These are phyloP conservation scores for Nephotettix cincticeps DNA, from an alignment of 1,140 invertebrate species.

Conservation along the genomic window DNA sequence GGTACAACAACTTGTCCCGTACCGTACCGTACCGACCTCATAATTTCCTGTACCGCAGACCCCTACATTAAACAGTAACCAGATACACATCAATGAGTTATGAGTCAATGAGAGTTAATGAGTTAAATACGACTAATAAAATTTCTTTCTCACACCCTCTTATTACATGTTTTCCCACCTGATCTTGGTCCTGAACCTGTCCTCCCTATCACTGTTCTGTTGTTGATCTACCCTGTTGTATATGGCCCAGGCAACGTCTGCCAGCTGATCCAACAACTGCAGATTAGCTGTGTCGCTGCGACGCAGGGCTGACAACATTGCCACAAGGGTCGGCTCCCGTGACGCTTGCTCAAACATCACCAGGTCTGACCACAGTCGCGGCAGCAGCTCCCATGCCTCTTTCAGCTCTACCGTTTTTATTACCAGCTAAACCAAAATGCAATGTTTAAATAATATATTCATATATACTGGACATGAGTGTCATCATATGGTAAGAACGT, in stretches of 20 bases:
- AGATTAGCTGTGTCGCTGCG: conserved; percentile 51
- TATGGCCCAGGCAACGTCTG: conserved; percentile 55
- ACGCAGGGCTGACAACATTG: conserved; percentile 57
- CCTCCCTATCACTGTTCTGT: background rate
- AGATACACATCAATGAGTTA: too few relatives aligned
- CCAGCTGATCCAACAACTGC: conserved; percentile 49
- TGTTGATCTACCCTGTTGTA: conserved; percentile 51
- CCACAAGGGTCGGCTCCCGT: conserved; percentile 55
- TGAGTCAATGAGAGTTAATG: too few relatives aligned
- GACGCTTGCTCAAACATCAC: conserved; percentile 62
- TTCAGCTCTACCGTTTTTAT: conserved; percentile 62
- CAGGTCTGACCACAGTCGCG: conserved; percentile 77
- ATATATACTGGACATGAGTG: too few relatives aligned
- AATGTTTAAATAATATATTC: too few relatives aligned
- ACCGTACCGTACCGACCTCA: too few relatives aligned
- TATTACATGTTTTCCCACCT: too few relatives aligned
- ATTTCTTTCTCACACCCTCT: too few relatives aligned
- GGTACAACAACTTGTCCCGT: too few relatives aligned
- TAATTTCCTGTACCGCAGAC: too few relatives aligned
- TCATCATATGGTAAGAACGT: too few relatives aligned
- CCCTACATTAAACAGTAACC: too few relatives aligned
- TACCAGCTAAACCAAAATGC: conserved; percentile 45
- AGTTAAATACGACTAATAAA: too few relatives aligned
- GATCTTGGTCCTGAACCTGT: conserved; percentile 22
- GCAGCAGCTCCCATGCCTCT: conserved; percentile 61